phyloP scores from a whole-genome alignment of 37 sponge, comb jelly and placozoan species.

The Halichondria panicea region DNA sequence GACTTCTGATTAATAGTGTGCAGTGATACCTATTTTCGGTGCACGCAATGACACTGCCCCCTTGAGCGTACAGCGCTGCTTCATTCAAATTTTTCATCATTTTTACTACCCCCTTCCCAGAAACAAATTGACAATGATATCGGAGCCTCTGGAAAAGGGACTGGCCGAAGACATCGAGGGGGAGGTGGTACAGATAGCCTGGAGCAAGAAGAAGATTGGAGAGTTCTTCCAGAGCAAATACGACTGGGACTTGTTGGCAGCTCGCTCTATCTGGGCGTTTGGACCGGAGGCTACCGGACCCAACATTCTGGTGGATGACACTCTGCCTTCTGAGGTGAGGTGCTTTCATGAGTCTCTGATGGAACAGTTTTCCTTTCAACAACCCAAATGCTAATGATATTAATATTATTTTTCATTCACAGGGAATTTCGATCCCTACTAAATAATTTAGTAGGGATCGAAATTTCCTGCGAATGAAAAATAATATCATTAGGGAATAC shows the following conservation, averaged over 20 bases:
- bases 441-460: too few relatives aligned
- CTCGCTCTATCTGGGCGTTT: slow-evolving; percentile 98
- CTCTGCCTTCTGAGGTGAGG: slow-evolving; percentile 93
- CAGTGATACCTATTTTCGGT: too few relatives aligned
- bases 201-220: slow-evolving; percentile 92
- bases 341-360: too few relatives aligned
- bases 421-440: too few relatives aligned
- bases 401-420: too few relatives aligned
- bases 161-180: slow-evolving; percentile 98
- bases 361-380: too few relatives aligned
- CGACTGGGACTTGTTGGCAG: slow-evolving; percentile 98
- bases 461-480: too few relatives aligned
- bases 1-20: too few relatives aligned
- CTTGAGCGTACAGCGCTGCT: neutral
- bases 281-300: slow-evolving; percentile 97
- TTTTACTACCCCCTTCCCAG: slow-evolving; percentile 15
- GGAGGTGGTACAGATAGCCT: slow-evolving; percentile 81
- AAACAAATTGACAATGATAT: slow-evolving; percentile 98
- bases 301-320: slow-evolving; percentile 97
- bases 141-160: slow-evolving; percentile 98
- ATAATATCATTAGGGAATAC: too few relatives aligned
- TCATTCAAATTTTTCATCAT: neutral
- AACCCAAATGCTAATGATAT: too few relatives aligned
- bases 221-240: slow-evolving; percentile 99
- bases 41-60: too few relatives aligned